Evolutionary conservation across 2,113 vertebrate species (phyloP).

Genomic region (Hipposideros armiger): DNA sequence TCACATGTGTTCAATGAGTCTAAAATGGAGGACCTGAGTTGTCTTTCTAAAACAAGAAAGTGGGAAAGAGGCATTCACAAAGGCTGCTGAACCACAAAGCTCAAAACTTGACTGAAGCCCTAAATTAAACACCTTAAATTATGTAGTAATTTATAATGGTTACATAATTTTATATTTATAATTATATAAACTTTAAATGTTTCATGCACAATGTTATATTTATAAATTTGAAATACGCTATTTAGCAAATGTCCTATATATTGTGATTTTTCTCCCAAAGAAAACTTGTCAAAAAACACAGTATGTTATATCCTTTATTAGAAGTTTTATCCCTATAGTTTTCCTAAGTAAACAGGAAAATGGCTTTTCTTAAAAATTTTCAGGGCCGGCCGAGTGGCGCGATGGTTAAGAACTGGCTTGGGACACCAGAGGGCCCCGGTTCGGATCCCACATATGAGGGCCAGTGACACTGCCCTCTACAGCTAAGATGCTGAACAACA

Average conservation of each 20-base stretch:
- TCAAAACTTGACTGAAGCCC: background rate
- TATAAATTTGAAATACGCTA: background rate
- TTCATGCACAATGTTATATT: background rate
- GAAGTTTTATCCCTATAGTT: background rate
- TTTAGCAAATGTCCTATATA: constrained; percentile 35
- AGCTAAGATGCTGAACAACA: no score
- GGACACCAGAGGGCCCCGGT: no score
- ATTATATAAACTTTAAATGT: background rate
- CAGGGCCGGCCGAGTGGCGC: background rate
- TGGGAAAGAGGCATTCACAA: background rate
- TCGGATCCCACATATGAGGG: no score
- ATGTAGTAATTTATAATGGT: background rate
- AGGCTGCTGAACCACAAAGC: background rate
- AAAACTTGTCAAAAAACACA: background rate
- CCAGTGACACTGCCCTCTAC: no score
- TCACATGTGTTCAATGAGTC: background rate
- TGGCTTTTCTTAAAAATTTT: background rate
- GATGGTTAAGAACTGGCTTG: no score
- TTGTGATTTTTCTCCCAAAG: background rate
- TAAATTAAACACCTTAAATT: background rate
- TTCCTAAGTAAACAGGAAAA: background rate
- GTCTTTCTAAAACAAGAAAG: background rate
- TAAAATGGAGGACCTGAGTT: background rate
- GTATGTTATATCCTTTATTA: background rate
- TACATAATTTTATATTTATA: no score